A percentile compares a stretch with the other conserved stretches of the same genome.
Conservation (phyloP, 2,797 vertebrate species). For the Australoheros facetus region DNA sequence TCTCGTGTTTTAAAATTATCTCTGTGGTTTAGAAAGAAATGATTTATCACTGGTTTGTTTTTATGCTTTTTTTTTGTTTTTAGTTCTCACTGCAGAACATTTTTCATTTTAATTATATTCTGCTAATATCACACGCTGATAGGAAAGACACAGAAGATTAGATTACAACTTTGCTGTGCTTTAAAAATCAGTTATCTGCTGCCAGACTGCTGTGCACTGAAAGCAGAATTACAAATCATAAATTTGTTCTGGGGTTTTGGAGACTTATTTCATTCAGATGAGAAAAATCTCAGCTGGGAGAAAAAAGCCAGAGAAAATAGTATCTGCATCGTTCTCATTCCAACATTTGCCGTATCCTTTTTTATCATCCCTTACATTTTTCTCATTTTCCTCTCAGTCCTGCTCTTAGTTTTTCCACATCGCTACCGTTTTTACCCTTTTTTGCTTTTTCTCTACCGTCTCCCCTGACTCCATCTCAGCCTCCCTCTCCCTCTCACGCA, state of each 20-base stretch:
- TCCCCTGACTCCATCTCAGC: constrained; percentile 41
- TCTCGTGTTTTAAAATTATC: background rate
- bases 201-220: constrained; percentile 12
- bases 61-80: background rate
- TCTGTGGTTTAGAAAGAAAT: background rate
- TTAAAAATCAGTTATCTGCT: constrained; percentile 4
- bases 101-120: background rate
- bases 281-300: constrained; percentile 2
- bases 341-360: constrained; percentile 3
- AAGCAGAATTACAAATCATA: constrained; percentile 11
- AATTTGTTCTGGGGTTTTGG: constrained; percentile 5
- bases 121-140: constrained; percentile 16
- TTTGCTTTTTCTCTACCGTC: background rate
- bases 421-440: background rate
- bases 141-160: constrained; percentile 24
- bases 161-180: constrained; percentile 20
- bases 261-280: constrained; percentile 10
- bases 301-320: background rate
- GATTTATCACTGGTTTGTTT: background rate
- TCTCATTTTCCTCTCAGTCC: background rate
- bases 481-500: constrained; percentile 36
- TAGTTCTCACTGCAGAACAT: constrained; percentile 1
- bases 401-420: background rate
- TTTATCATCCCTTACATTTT: background rate
- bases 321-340: background rate